Conservation (phyloP, 1,140 invertebrate genomes). For the Chionoecetes opilio region DNA sequence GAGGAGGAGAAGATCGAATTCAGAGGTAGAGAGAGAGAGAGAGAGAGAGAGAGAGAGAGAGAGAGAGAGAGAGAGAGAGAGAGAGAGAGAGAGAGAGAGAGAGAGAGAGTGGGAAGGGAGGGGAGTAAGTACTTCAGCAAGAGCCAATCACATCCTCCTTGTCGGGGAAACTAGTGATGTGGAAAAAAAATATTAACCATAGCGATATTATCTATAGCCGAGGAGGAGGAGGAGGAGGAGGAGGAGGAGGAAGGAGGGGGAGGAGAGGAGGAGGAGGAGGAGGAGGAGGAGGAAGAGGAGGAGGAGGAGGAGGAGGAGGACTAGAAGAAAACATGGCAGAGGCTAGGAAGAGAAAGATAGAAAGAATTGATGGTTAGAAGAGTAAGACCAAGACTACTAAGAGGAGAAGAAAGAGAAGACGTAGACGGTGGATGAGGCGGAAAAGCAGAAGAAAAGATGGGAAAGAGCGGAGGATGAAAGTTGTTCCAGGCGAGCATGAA, state of each 20-base stretch:
- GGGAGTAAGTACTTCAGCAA: not conserved
- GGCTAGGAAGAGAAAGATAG: not conserved
- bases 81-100: not conserved
- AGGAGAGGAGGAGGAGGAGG: not conserved
- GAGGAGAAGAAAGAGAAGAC: not conserved
- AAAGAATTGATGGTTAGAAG: no score
- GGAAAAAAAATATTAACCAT: not conserved
- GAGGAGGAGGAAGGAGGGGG: no score
- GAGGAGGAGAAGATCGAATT: no score
- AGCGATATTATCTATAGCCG: not conserved
- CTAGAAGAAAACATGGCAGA: not conserved
- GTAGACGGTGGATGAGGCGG: not conserved
- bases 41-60: no score
- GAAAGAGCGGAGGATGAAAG: not conserved
- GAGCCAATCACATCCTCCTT: no score
- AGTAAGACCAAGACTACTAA: not conserved
- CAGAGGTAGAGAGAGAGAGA: no score
- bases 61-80: no score
- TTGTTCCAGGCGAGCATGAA: slow-evolving; percentile 16
- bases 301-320: slow-evolving; percentile 25
- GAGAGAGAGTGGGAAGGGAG: not conserved
- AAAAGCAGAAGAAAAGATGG: not conserved
- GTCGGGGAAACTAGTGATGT: not conserved
- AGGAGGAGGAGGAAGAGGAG: not conserved
- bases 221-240: no score